Evolutionary conservation across 2,888 invertebrate genomes (phyloP).

Genomic region (Andrena chrysosceles): DNA sequence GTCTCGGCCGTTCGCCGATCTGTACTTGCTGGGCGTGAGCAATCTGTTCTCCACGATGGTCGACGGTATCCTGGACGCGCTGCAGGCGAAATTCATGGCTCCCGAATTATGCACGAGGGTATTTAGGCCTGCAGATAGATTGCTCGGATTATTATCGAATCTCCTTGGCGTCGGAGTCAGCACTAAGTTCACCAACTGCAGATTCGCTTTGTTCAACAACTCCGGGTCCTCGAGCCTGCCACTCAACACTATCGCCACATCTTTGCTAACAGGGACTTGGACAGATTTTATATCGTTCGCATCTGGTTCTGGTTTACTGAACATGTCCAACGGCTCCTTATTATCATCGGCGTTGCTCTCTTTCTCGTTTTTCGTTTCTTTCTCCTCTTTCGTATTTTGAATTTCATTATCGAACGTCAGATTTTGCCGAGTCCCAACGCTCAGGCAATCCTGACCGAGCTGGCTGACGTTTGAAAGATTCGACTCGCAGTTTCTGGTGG

Average conservation of each 20-base stretch:
- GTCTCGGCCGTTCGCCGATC: slow-evolving; percentile 87
- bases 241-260: slow-evolving; percentile 81
- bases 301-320: slow-evolving; percentile 15
- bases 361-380: slow-evolving; percentile 25
- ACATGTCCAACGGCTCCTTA: neutral
- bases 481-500: slow-evolving; percentile 20
- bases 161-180: slow-evolving; percentile 74
- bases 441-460: slow-evolving; percentile 10
- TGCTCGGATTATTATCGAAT: slow-evolving; percentile 55
- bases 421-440: slow-evolving; percentile 8
- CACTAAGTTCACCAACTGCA: slow-evolving; percentile 80
- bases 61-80: slow-evolving; percentile 62
- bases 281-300: slow-evolving; percentile 53
- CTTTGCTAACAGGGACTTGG: slow-evolving; percentile 80
- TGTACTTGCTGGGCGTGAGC: slow-evolving; percentile 87
- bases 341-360: neutral
- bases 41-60: slow-evolving; percentile 85
- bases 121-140: slow-evolving; percentile 65
- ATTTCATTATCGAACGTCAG: neutral
- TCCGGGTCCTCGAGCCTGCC: slow-evolving; percentile 81
- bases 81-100: slow-evolving; percentile 48
- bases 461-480: slow-evolving; percentile 17
- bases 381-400: neutral
- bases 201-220: slow-evolving; percentile 74
- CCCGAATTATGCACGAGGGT: slow-evolving; percentile 63